phyloP scores from a whole-genome alignment of 2,797 vertebrate genomes.

The Myiothlypis coronata region DNA sequence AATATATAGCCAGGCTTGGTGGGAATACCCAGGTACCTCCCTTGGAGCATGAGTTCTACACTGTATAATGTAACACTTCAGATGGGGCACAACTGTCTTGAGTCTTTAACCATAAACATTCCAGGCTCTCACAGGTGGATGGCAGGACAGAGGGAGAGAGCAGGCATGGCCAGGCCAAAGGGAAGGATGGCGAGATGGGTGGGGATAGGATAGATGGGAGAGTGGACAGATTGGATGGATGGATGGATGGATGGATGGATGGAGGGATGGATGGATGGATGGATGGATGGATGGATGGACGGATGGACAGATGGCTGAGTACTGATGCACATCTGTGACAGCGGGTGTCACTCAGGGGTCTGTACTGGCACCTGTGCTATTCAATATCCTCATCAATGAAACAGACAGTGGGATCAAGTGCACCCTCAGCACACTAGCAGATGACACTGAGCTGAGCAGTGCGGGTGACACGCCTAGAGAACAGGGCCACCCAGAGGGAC shows the following conservation, averaged over 20 bases:
- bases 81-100: background rate
- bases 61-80: background rate
- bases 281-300: background rate
- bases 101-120: background rate
- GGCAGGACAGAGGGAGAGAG: background rate
- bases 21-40: background rate
- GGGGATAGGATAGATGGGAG: background rate
- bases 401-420: background rate
- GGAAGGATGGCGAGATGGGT: background rate
- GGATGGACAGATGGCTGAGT: background rate
- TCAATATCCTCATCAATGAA: background rate
- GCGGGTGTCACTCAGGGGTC: background rate
- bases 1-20: background rate
- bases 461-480: background rate
- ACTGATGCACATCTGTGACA: background rate
- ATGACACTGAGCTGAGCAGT: background rate
- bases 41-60: background rate
- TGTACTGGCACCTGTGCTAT: background rate
- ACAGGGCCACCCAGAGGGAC: background rate
- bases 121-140: background rate
- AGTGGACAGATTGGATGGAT: background rate
- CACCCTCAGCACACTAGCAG: background rate
- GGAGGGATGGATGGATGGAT: background rate
- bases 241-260: background rate
- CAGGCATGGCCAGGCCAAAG: background rate